Evolutionary conservation across 2,113 vertebrate species (phyloP).

Genomic region (Eonycteris spelaea): DNA sequence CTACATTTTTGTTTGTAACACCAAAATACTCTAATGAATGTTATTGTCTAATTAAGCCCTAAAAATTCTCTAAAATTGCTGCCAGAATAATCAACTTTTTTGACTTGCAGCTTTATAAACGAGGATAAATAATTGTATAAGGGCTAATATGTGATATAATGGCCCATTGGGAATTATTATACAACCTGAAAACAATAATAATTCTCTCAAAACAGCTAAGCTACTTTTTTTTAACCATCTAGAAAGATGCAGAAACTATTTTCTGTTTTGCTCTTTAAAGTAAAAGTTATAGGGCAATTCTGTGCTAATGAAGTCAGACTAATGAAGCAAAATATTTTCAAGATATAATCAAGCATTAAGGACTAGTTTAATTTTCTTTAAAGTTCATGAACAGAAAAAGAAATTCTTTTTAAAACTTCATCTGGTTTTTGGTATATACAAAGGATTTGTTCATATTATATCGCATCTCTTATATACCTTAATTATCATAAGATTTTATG

Average conservation of each 20-base stretch:
- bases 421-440: conserved; percentile 20
- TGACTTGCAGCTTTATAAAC: conserved; percentile 25
- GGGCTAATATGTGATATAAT: conserved; percentile 35
- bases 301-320: conserved; percentile 47
- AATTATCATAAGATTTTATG: neutral
- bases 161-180: conserved; percentile 18
- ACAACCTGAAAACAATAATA: conserved; percentile 7
- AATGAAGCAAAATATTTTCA: conserved; percentile 49
- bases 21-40: conserved; percentile 23
- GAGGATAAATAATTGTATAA: conserved; percentile 33
- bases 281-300: conserved; percentile 49
- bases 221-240: neutral
- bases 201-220: conserved; percentile 26
- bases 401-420: conserved; percentile 29
- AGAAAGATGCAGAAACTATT: neutral
- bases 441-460: neutral
- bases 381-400: neutral
- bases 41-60: conserved; percentile 21
- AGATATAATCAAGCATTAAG: conserved; percentile 23
- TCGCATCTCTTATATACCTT: neutral
- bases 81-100: conserved; percentile 15
- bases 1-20: conserved; percentile 23
- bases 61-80: conserved; percentile 32
- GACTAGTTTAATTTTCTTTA: conserved; percentile 33
- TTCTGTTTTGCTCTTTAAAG: conserved; percentile 40